These are phyloP conservation scores for Corbicula japonica DNA, from an alignment of 2,888 invertebrate species.

Conservation along the genomic window DNA sequence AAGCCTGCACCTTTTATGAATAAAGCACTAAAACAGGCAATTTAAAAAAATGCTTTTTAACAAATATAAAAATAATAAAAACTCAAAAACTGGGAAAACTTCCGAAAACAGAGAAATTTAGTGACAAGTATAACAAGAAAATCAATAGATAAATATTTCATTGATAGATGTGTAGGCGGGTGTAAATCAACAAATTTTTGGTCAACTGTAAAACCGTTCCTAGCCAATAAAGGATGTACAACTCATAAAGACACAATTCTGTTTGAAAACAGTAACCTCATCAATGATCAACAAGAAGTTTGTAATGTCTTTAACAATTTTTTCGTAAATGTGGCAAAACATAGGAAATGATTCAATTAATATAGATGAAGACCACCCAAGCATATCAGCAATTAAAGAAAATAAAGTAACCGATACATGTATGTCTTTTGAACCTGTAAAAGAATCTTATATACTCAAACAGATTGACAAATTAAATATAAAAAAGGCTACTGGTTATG, in stretches of 20 bases:
- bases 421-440: not conserved
- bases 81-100: conserved; percentile 15
- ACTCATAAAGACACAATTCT: not conserved
- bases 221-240: conserved; percentile 13
- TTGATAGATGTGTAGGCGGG: conserved; percentile 24
- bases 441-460: too few species aligned
- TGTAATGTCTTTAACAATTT: not conserved
- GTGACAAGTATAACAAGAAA: conserved; percentile 17
- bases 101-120: conserved; percentile 21
- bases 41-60: conserved; percentile 29
- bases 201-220: conserved; percentile 34
- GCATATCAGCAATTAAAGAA: conserved; percentile 1
- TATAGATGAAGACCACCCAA: conserved; percentile 21
- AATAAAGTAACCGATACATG: not conserved
- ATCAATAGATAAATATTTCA: conserved; percentile 31
- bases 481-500: too few species aligned
- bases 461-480: not conserved
- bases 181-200: conserved; percentile 24
- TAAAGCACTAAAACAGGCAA: too few species aligned
- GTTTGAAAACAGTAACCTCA: not conserved
- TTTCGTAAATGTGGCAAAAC: conserved; percentile 4
- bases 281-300: not conserved
- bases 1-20: too few species aligned
- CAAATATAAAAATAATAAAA: conserved; percentile 13
- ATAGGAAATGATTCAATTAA: conserved; percentile 7